These are phyloP conservation scores for Meriones unguiculatus DNA, from an alignment of 2,113 vertebrate species.

Conservation along the genomic window DNA sequence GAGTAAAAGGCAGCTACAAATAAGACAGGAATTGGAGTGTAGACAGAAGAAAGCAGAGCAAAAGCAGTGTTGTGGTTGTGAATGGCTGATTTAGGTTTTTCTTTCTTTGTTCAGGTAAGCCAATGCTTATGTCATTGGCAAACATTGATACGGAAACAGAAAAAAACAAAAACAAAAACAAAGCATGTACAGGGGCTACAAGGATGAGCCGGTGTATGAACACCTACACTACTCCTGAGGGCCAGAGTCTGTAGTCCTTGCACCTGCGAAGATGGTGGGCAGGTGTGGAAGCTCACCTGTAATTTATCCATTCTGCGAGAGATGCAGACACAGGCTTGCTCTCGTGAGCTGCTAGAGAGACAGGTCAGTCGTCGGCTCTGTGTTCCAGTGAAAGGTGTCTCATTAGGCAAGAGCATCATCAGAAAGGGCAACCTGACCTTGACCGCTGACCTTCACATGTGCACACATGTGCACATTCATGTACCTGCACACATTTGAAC, in stretches of 20 bases:
- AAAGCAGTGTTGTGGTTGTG: neutral
- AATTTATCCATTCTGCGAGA: neutral
- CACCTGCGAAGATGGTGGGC: neutral
- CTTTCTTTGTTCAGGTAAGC: neutral
- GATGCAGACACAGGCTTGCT: too few species aligned
- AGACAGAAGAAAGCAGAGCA: neutral
- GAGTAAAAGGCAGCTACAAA: neutral
- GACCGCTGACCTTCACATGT: neutral
- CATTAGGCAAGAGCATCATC: neutral
- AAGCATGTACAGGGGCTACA: too few species aligned
- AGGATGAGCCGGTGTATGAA: neutral
- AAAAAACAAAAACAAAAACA: neutral
- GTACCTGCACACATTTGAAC: neutral
- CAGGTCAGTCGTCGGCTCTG: too few species aligned
- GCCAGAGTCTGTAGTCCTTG: too few species aligned
- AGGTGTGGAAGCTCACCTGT: neutral
- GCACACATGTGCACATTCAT: neutral
- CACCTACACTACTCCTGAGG: too few species aligned
- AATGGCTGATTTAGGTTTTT: neutral
- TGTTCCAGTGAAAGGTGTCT: neutral
- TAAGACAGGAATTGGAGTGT: neutral
- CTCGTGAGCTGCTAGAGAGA: too few species aligned
- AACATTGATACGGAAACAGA: constrained; percentile 9
- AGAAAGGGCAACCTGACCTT: neutral
- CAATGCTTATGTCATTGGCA: neutral